Evolutionary conservation across 2,113 vertebrate genomes (phyloP), one percentile per base, ranked within the genome.

Genomic region (Anolis carolinensis): DNA sequence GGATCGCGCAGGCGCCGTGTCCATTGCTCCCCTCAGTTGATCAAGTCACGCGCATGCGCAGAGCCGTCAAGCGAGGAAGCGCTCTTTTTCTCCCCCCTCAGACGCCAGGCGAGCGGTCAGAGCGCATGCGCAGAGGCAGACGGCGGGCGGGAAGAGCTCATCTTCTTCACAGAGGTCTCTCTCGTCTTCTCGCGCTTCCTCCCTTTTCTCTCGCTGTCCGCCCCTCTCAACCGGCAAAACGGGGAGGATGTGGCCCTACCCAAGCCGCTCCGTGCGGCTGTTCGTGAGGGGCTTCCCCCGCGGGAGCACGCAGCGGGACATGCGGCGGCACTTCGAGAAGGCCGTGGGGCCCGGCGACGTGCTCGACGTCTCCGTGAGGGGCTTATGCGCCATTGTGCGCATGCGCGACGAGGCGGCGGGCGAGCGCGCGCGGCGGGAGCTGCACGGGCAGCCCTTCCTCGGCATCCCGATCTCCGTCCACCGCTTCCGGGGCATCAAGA

Each of bases 351-450:
- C 77, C n/a, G 98, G 98, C 79, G 97, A 97, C 73, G 98, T 99
- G 94, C 97, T 98, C 88, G 98, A 97, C 91, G 98, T 98, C 94
- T 98, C 97, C 72, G 97, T 98, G 30, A 97, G 98, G 95, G 97
- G 98, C 27, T 97, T 98, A 93, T 99, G 98, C 50, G 98, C 98
- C 55, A 98, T 98, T 88, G 98, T 99, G 65, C 98, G 98, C 94
- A 94, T 99, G 92, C 97, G 98, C 88, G 98, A 97, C 9, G 96
- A 97, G 81, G 97, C 97, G 5, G 96, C 97, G 13, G 98, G 98
- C 2, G 94, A 97, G 83, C 97, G 97, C 16, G 98, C 98, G 94
- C 98, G 98, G 88, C 90, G 97, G 7, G 97, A 98, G 93, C 97
- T 99, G 92, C 98, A 98, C 84, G 98, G 98, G 3, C 95, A 97